Conservation (phyloP, 2,797 vertebrate genomes). For the Lerista edwardsae region DNA sequence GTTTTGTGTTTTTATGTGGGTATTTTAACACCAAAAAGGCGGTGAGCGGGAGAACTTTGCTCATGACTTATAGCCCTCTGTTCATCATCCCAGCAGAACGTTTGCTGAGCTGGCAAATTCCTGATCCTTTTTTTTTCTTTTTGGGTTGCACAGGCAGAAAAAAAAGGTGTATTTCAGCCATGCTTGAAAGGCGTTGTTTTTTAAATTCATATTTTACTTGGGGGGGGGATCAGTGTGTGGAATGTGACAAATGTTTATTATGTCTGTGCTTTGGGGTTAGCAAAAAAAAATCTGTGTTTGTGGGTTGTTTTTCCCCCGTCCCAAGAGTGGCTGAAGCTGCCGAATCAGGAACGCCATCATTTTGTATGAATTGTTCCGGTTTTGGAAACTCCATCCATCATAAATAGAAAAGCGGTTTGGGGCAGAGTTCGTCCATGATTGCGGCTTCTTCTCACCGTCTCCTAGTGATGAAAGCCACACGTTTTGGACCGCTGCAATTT, state of each 20-base stretch:
- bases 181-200: slow-evolving; percentile 10
- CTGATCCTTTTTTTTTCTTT: slow-evolving; percentile 26
- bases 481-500: no score
- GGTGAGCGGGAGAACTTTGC: not conserved
- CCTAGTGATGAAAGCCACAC: no score
- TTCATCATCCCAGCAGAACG: not conserved
- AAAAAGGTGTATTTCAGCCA: slow-evolving; percentile 12
- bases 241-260: slow-evolving; percentile 13
- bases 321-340: accelerated
- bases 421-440: no score
- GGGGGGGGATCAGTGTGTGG: slow-evolving; percentile 3
- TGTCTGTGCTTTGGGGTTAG: accelerated
- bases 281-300: accelerated
- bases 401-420: not conserved
- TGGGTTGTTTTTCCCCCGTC: not conserved
- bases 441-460: no score
- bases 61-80: not conserved
- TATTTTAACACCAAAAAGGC: no score
- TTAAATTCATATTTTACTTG: slow-evolving; percentile 45
- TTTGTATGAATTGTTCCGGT: not conserved
- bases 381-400: not conserved
- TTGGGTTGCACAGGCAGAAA: slow-evolving; percentile 42
- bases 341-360: not conserved
- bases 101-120: slow-evolving; percentile 43
- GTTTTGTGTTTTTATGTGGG: no score